Base-by-base conservation (phyloP, 1,140 invertebrate species). In the Eurosta solidaginis region DNA sequence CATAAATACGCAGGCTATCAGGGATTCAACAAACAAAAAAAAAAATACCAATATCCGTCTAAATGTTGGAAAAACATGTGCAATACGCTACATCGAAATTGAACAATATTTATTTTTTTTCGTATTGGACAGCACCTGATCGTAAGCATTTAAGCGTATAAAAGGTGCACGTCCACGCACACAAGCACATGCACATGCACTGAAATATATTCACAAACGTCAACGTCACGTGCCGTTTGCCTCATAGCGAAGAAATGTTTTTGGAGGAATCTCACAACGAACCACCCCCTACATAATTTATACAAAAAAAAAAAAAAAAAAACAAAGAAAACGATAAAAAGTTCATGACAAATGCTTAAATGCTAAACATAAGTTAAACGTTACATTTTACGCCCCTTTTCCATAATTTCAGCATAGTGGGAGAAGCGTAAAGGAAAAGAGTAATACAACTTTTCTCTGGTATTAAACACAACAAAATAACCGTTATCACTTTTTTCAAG, bases 181-280 rank as follows among this genome's bases (percentile, higher is more conserved):
- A 27, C 27, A 63, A 1, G 25, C 29, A 10, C 9, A 68, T 14
- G 45, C 6, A 27, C 14, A 42, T 68, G 50, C 14, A n/a, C n/a
- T n/a, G n/a, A n/a, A n/a, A n/a, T n/a, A n/a, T 44, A 12, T 54
- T 73, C 27, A 20, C 17, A 45, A 14, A 42, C 54, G n/a, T 22
- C 17, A 29, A 45, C 79, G 79, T 80, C 79, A 80, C 79, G 79
- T 80, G 79, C 74, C 79, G 68, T 50, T 73, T 68, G 42, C 40
- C 74, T 25, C 74, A 47, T 40, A 75, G 17, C 22, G 20, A 25
- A 14, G 59, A 40, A 20, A 20, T 42, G 33, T 33, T 2, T 40
- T 40, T 27, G 40, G 40, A 68, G 59, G 59, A 68, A 42, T 68
- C 59, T 68, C 33, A 42, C 17, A 7, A 68, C 7, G 59, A 40